phyloP scores from a whole-genome alignment of 2,888 invertebrate species.

The Synanthedon formicaeformis region DNA sequence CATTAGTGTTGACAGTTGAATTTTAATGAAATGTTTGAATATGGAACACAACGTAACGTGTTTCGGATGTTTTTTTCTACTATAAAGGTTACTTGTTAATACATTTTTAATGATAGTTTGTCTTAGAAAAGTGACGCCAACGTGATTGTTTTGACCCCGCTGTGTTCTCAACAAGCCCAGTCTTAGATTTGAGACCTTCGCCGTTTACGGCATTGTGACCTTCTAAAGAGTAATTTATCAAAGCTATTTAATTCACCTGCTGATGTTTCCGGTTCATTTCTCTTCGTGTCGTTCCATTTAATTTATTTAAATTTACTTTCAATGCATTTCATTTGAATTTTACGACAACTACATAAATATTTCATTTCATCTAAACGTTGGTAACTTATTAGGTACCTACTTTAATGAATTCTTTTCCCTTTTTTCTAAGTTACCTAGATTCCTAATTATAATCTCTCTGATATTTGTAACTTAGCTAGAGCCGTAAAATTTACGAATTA shows the following conservation, averaged over 20 bases:
- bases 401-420: too few species aligned
- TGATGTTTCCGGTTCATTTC: background rate
- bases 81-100: slow-evolving; percentile 5
- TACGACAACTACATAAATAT: too few species aligned
- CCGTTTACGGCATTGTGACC: background rate
- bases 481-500: too few species aligned
- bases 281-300: background rate
- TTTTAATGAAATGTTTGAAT: slow-evolving; percentile 9
- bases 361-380: too few species aligned
- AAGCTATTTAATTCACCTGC: background rate
- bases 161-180: slow-evolving; percentile 26
- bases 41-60: background rate
- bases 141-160: slow-evolving; percentile 22
- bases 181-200: slow-evolving; percentile 8
- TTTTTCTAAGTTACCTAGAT: too few species aligned
- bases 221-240: background rate
- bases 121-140: background rate
- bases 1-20: slow-evolving; percentile 51
- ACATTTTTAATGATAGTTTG: background rate
- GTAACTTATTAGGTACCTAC: too few species aligned
- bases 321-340: too few species aligned
- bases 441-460: too few species aligned
- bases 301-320: too few species aligned
- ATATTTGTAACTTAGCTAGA: too few species aligned
- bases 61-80: too few species aligned